Evolutionary conservation across 2,113 vertebrate genomes (phyloP), one percentile per base, ranked within the genome.

Genomic region (Strix uralensis): DNA sequence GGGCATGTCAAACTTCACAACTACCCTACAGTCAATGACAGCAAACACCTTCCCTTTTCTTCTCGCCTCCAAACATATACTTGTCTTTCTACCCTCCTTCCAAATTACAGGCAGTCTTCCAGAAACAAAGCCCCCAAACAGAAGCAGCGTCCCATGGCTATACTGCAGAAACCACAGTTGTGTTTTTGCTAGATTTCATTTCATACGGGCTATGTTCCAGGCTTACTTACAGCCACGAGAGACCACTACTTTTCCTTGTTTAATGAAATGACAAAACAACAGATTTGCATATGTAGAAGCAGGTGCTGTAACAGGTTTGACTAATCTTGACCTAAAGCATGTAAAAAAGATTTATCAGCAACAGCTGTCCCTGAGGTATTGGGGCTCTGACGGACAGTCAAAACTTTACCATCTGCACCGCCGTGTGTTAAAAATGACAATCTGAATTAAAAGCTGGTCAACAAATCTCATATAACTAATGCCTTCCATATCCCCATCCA

Each of bases 261-360:
- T 98, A 99, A 99, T 98, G 98, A 99, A 98, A 99, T 98, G 98
- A 99, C 98, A 99, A 98, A 99, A 99, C 98, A 99, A 99, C 98
- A 99, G 98, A 99, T 99, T 98, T 99, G 98, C 98, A 99, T 98
- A 98, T 98, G 97, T 95, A 98, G 98, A 99, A 99, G 98, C 99
- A 99, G 99, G 99, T 99, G 99, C 98, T 98, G 93, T 98, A 99
- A 99, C 99, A 99, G 98, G 99, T 99, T 99, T 99, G 98, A 98
- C 94, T 99, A 98, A 97, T 98, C 98, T 98, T 99, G 98, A 99
- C 99, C 98, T 97, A 95, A 98, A 98, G 97, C 94, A 94, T 94
- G 97, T 98, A 96, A 98, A 98, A 97, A 97, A 98, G 97, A 97
- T 98, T 99, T 98, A 98, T 98, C 98, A 98, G 96, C 98, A 99